Conservation (phyloP, 2,113 vertebrate species). For the Echinops telfairi region DNA sequence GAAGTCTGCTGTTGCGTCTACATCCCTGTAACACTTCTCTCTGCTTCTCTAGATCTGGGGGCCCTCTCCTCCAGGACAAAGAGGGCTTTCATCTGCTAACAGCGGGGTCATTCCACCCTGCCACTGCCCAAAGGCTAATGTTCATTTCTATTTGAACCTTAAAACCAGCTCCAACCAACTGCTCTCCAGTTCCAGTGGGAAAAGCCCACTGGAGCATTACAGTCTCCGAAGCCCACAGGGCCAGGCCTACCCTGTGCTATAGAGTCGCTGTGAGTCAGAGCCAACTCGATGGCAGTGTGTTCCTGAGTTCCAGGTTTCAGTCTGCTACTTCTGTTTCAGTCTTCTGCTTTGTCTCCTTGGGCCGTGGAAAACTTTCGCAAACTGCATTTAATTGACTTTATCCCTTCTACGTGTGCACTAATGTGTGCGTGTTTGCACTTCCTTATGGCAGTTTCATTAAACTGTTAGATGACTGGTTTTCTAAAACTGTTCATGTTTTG, state of each 20-base stretch:
- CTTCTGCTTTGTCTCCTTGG: too few species aligned
- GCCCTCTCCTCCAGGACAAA: not conserved
- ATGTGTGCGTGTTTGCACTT: not conserved
- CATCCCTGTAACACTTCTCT: not conserved
- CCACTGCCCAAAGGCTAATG: not conserved
- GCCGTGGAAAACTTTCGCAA: too few species aligned
- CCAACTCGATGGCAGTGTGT: too few species aligned
- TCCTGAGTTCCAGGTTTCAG: too few species aligned
- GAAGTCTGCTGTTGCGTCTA: not conserved
- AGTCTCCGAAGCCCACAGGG: too few species aligned
- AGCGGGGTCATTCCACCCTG: not conserved
- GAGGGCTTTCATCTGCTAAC: not conserved
- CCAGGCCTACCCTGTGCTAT: too few species aligned
- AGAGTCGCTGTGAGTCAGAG: too few species aligned
- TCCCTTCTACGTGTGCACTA: not conserved
- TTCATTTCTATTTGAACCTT: not conserved
- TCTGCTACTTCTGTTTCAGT: too few species aligned
- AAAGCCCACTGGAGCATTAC: too few species aligned
- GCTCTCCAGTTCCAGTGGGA: too few species aligned
- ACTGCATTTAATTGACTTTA: too few species aligned
- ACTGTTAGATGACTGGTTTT: not conserved
- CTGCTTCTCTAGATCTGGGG: not conserved
- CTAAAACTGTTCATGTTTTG: not conserved
- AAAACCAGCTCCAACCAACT: too few species aligned
- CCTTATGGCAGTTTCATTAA: not conserved